Evolutionary conservation across 1,140 invertebrate genomes (phyloP).

Genomic region (Acromyrmex heyeri): DNA sequence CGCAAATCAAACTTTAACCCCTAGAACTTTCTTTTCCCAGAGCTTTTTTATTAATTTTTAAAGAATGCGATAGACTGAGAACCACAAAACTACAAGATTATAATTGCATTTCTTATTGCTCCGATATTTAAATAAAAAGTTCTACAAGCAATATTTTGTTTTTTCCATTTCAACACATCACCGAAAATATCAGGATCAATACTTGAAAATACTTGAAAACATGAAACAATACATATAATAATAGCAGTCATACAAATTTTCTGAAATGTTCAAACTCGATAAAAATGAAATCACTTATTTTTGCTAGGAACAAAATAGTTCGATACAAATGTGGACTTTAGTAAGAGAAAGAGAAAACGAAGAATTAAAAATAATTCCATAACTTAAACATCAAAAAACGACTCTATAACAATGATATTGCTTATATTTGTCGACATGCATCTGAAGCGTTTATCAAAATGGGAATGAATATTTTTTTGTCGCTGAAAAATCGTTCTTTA

Average conservation of each 20-base stretch:
- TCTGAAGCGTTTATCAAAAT: conserved; percentile 8
- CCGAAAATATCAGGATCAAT: not conserved
- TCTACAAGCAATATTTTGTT: not conserved
- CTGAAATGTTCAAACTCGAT: not conserved
- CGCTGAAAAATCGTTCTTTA: not conserved
- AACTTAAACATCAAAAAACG: no score
- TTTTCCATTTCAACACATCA: not conserved
- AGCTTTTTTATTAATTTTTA: conserved; percentile 6
- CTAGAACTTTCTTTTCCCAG: not conserved
- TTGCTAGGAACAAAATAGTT: not conserved
- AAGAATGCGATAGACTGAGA: not conserved
- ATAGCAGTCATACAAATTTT: not conserved
- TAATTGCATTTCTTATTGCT: not conserved
- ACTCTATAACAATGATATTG: not conserved
- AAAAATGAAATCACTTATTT: not conserved
- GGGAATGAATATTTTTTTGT: conserved; percentile 48
- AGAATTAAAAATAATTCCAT: not conserved
- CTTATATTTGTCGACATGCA: not conserved
- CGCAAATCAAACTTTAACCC: conserved; percentile 17
- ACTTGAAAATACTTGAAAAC: not conserved
- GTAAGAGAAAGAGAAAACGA: not conserved
- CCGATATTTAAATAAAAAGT: not conserved
- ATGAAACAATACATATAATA: not conserved
- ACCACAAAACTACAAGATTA: not conserved
- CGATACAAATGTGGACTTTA: not conserved